phyloP scores from a whole-genome alignment of 1,140 invertebrate species.

The Drosophila pandora region DNA sequence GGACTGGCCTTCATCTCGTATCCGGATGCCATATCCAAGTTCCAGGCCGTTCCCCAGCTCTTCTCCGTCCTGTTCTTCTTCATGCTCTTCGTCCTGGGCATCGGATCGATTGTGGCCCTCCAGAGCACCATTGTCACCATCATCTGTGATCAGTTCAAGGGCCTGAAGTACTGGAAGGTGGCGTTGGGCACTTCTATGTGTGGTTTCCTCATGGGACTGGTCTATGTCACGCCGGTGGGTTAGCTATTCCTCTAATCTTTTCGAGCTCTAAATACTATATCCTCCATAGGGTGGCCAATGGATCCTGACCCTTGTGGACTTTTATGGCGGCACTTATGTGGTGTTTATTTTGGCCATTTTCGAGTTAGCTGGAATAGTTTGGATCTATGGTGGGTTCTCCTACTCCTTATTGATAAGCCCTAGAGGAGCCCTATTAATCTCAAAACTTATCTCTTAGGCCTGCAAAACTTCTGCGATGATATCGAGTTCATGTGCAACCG shows the following conservation, averaged over 20 bases:
- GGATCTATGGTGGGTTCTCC: conserved; percentile 89
- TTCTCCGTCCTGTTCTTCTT: conserved; percentile 95
- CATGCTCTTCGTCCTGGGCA: conserved; percentile 93
- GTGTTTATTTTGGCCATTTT: conserved; percentile 90
- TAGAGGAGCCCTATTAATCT: background rate
- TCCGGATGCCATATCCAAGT: conserved; percentile 94
- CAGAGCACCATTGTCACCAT: conserved; percentile 88
- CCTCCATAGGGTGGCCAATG: conserved; percentile 92
- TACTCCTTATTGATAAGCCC: background rate
- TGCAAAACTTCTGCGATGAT: conserved; percentile 89
- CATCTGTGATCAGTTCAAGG: conserved; percentile 89
- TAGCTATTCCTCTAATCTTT: background rate
- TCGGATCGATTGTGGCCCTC: conserved; percentile 90
- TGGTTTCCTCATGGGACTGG: conserved; percentile 89
- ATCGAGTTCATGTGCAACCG: conserved; percentile 91
- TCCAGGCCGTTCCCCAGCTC: conserved; percentile 88
- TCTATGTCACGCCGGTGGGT: conserved; percentile 91
- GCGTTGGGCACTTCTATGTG: conserved; percentile 85
- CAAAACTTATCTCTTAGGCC: conserved; percentile 78
- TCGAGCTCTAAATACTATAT: background rate
- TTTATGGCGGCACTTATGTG: conserved; percentile 92
- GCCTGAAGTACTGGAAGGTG: conserved; percentile 87
- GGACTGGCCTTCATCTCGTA: conserved; percentile 94
- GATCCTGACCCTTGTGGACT: conserved; percentile 93
- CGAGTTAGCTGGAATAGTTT: conserved; percentile 89